phyloP scores from a whole-genome alignment of 2,113 vertebrate species.

The Falcunculus frontatus region DNA sequence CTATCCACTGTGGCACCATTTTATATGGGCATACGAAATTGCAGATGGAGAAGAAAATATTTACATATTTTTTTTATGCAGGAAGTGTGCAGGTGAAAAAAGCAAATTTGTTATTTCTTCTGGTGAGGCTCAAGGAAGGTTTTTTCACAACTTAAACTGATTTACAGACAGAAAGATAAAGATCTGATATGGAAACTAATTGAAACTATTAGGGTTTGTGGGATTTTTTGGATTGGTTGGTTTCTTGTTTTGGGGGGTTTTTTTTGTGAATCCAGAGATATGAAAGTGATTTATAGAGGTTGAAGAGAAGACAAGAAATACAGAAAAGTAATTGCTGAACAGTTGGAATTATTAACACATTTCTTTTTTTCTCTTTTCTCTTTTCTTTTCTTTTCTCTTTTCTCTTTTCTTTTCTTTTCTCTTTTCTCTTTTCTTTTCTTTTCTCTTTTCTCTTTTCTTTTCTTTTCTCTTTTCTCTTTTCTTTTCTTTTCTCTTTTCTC shows the following conservation, averaged over 20 bases:
- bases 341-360: not conserved
- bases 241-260: not conserved
- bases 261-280: not conserved
- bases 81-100: not conserved
- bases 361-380: not conserved
- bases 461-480: too few relatives aligned
- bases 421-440: fast-evolving
- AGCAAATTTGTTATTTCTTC: not conserved
- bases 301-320: not conserved
- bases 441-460: fast-evolving
- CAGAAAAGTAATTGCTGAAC: not conserved
- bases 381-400: too few relatives aligned
- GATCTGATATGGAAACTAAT: not conserved
- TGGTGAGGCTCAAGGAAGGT: not conserved
- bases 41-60: not conserved
- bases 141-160: not conserved
- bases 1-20: not conserved
- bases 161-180: not conserved
- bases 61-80: not conserved
- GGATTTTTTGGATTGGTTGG: fast-evolving
- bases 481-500: fast-evolving
- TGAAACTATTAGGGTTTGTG: not conserved
- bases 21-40: not conserved
- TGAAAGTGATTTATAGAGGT: not conserved
- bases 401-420: fast-evolving